phyloP scores from a whole-genome alignment of 2,797 vertebrate genomes.

The Brachymystax lenok region DNA sequence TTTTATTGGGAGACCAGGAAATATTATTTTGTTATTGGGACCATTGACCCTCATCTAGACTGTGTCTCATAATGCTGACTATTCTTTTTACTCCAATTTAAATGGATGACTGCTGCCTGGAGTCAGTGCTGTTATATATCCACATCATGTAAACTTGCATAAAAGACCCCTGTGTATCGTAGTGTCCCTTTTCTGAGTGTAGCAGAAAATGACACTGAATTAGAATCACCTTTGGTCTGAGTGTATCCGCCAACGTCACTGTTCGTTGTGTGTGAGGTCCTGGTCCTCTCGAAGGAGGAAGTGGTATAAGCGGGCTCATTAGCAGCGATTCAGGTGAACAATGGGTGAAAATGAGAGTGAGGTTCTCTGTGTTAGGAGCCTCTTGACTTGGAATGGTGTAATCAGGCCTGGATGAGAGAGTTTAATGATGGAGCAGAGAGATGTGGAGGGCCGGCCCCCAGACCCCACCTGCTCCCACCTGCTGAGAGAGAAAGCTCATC shows the following conservation, averaged over 20 bases:
- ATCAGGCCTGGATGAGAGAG: constrained; percentile 37
- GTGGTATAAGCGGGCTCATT: constrained; percentile 29
- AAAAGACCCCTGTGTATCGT: too few relatives aligned
- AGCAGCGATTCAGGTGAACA: constrained; percentile 28
- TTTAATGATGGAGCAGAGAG: constrained; percentile 25
- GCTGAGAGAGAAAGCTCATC: constrained; percentile 9
- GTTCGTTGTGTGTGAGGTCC: neutral
- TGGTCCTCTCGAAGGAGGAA: constrained; percentile 13
- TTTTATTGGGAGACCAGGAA: too few relatives aligned
- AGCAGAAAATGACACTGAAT: too few relatives aligned
- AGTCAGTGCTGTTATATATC: neutral
- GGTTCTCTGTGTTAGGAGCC: constrained; percentile 15
- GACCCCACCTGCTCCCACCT: constrained; percentile 1
- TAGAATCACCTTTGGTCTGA: too few relatives aligned
- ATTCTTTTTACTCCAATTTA: too few relatives aligned
- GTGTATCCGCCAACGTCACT: too few relatives aligned
- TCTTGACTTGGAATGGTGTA: constrained; percentile 4
- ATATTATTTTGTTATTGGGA: too few relatives aligned
- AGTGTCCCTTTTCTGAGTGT: too few relatives aligned
- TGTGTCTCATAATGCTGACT: too few relatives aligned
- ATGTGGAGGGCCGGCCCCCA: neutral
- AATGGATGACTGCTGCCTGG: neutral
- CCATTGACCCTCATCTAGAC: too few relatives aligned
- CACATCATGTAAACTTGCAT: neutral
- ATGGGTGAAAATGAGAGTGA: constrained; percentile 42